These are phyloP conservation scores for Bos javanicus DNA, from an alignment of 2,113 vertebrate genomes.

Conservation along the genomic window DNA sequence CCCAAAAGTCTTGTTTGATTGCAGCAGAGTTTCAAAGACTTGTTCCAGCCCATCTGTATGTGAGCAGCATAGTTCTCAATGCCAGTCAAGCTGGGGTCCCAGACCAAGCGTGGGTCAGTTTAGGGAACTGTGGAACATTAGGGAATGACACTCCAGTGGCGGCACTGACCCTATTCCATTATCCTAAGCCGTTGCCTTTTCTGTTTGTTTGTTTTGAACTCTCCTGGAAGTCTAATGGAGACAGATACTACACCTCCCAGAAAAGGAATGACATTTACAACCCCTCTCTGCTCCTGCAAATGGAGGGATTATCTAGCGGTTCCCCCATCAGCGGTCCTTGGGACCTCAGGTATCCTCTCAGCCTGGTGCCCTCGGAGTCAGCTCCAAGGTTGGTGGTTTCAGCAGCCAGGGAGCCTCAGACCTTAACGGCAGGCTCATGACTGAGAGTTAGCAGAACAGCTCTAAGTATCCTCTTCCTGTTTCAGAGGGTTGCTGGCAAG, in stretches of 20 bases:
- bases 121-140: too few species aligned
- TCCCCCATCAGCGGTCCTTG: not conserved
- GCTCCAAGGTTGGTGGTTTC: not conserved
- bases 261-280: constrained; percentile 55
- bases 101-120: not conserved
- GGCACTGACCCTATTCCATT: constrained; percentile 6
- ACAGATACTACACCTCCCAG: constrained; percentile 36
- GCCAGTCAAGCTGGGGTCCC: not conserved
- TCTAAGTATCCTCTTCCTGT: constrained; percentile 78
- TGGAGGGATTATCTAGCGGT: constrained; percentile 31
- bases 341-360: not conserved
- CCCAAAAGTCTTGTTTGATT: not conserved
- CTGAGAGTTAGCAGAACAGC: constrained; percentile 57
- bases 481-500: constrained; percentile 75
- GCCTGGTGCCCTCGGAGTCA: not conserved
- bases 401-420: not conserved
- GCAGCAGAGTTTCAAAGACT: not conserved
- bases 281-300: constrained; percentile 21
- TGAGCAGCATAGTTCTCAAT: not conserved
- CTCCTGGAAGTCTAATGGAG: constrained; percentile 35
- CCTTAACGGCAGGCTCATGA: not conserved
- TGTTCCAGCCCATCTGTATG: not conserved
- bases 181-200: constrained; percentile 48
- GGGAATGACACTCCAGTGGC: not conserved
- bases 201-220: constrained; percentile 66